Evolutionary conservation across 2,888 invertebrate genomes (phyloP).

Genomic region (Pterobdella sp.): DNA sequence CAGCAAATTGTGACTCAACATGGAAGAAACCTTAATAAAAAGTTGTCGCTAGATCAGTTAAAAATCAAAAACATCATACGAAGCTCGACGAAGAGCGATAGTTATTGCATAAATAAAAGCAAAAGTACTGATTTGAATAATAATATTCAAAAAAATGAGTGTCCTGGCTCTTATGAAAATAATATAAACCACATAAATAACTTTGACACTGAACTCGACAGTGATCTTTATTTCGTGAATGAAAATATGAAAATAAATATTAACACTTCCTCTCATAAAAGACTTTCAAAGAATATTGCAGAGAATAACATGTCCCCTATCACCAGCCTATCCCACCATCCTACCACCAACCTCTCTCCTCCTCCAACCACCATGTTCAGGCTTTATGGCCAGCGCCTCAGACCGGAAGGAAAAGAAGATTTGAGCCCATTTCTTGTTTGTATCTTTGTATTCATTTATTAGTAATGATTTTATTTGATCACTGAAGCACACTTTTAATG

Average conservation of each 20-base stretch:
- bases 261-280: too few relatives aligned
- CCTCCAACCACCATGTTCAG: neutral
- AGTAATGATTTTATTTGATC: too few relatives aligned
- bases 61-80: slow-evolving; percentile 3
- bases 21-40: neutral
- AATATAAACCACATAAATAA: neutral
- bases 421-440: neutral
- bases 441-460: too few relatives aligned
- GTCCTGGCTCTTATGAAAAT: neutral
- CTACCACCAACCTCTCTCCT: neutral
- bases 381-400: neutral
- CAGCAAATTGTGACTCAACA: neutral
- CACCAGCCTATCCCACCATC: neutral
- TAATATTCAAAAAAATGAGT: neutral
- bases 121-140: neutral
- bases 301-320: neutral
- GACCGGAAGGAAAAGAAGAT: slow-evolving; percentile 18
- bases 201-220: neutral
- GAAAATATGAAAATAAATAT: neutral
- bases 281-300: neutral
- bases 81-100: neutral
- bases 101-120: neutral
- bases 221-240: neutral
- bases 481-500: too few relatives aligned
- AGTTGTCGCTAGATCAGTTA: neutral